Conservation (phyloP, 1,140 invertebrate species). For the Zaprionus ornatus region DNA sequence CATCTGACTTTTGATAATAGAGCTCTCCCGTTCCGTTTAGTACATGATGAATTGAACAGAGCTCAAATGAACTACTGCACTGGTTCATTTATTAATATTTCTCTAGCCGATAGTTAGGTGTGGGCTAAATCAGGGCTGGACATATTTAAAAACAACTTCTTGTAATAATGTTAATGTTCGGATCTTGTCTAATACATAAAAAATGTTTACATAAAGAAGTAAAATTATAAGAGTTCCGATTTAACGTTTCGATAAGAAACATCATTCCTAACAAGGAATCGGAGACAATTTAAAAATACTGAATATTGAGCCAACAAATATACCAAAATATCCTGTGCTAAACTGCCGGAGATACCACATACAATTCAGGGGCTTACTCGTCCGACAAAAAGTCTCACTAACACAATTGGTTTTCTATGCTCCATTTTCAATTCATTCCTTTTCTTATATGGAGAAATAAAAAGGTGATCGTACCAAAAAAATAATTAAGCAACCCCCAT, state of each 20-base stretch:
- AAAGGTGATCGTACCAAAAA: no score
- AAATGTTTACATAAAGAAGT: neutral
- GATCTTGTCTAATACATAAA: no score
- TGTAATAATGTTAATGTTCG: no score
- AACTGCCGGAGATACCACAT: no score
- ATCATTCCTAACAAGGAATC: no score
- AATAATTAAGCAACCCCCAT: no score
- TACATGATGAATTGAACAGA: neutral
- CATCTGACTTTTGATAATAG: slow-evolving; percentile 28
- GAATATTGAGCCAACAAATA: no score
- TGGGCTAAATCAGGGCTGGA: neutral
- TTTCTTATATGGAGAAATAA: neutral
- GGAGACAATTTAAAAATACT: no score
- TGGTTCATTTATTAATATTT: neutral
- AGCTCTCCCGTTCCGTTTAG: neutral
- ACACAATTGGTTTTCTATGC: neutral
- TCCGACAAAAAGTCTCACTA: no score
- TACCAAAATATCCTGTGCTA: no score
- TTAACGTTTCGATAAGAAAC: neutral
- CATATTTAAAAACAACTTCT: neutral
- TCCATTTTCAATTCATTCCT: neutral
- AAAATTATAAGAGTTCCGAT: neutral
- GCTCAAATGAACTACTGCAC: neutral
- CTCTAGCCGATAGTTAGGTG: neutral
- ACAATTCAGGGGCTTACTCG: no score